These are phyloP conservation scores for Amphimallon solstitiale DNA, from an alignment of 2,888 invertebrate genomes.

Conservation along the genomic window DNA sequence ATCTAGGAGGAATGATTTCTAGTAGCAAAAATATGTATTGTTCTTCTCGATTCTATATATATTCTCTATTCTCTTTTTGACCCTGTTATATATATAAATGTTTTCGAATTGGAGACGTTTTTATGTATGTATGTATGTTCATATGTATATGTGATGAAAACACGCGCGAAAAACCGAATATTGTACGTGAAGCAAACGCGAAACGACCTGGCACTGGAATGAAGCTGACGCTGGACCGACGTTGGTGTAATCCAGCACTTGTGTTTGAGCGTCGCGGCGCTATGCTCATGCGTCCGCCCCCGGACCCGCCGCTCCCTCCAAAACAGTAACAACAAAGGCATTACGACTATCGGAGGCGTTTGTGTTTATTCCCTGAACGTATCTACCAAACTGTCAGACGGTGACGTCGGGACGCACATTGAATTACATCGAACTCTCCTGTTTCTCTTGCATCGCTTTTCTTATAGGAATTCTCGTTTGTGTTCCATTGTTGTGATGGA, in stretches of 20 bases:
- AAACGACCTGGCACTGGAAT: constrained; percentile 59
- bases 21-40: constrained; percentile 19
- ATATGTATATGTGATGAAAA: background rate
- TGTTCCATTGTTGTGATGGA: too few relatives aligned
- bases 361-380: constrained; percentile 64
- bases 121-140: background rate
- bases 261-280: constrained; percentile 64
- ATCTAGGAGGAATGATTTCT: background rate
- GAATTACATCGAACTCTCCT: constrained; percentile 34
- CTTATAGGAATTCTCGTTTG: background rate
- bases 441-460: constrained; percentile 4
- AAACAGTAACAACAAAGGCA: constrained; percentile 58
- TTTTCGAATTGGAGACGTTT: constrained; percentile 9
- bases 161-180: constrained; percentile 39
- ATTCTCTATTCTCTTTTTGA: constrained; percentile 5
- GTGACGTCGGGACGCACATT: constrained; percentile 41
- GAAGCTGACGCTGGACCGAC: constrained; percentile 61
- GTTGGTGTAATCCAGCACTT: constrained; percentile 63
- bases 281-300: constrained; percentile 64
- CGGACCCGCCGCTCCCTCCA: constrained; percentile 52
- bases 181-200: constrained; percentile 58
- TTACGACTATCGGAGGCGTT: constrained; percentile 63
- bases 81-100: constrained; percentile 1
- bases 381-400: constrained; percentile 61
- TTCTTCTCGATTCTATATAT: background rate